Evolutionary conservation across 1,140 invertebrate genomes (phyloP), one percentile per base, ranked within the genome.

Genomic region (Drosophila watanabei): DNA sequence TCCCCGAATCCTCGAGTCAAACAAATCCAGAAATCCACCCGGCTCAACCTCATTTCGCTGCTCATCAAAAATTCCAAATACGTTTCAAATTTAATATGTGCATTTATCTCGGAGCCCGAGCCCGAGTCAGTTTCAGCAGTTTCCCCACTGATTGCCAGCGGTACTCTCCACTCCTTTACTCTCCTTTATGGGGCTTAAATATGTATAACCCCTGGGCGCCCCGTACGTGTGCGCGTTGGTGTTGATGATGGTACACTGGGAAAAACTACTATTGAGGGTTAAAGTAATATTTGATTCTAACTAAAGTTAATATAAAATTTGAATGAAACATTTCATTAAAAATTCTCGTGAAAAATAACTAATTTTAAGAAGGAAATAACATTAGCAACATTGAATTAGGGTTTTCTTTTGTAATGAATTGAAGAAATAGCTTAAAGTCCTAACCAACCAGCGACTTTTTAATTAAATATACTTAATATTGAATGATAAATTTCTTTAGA

Each of bases 71-170:
- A 91, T 91, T 91, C 89, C 71, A 78, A 82, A 91, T 88, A 82
- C 88, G 89, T 91, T 91, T 91, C 84, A 89, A 92, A 89, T 91
- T 89, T 89, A 89, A 89, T 89, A 89, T 89, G 87, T 88, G 86
- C 80, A 85, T 88, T 88, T 88, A 89, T 86, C 82, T 72, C 54
- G 28, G 49, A 39, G 58, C 62, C 59, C 82, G 63, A 24, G 24
- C 24, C 24, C 24, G 24, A 24, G 24, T 41, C 37, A 41, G 64
- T 49, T 59, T 24, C 45, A 46, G 68, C 75, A 83, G 65, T 82
- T 78, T 58, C 79, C 48, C 72, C 72, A 52, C 77, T 66, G 81
- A 83, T 84, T 83, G 71, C 48, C 10, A 58, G 46, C 32, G 57
- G 59, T 24, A 30, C 24, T 43, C 71, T 58, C 72, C 84, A 80